These are phyloP conservation scores for Vanessa atalanta DNA, from an alignment of 1,140 invertebrate genomes.

Conservation along the genomic window DNA sequence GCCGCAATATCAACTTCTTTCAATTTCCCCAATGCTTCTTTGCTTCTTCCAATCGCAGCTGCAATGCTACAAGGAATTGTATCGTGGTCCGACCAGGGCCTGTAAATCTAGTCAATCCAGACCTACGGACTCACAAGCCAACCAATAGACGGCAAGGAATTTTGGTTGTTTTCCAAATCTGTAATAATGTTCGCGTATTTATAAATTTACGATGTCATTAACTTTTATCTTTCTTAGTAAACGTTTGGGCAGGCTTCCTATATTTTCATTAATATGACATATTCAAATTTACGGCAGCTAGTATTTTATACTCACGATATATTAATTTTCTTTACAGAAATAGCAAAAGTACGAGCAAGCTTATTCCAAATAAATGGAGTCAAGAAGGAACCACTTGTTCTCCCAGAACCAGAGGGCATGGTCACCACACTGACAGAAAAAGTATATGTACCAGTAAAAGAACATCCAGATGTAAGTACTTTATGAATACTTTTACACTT, in stretches of 20 bases:
- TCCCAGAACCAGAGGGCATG: slow-evolving; percentile 96
- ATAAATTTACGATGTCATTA: slow-evolving; percentile 57
- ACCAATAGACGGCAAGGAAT: slow-evolving; percentile 8
- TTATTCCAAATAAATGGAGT: slow-evolving; percentile 99
- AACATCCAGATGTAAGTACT: slow-evolving; percentile 98
- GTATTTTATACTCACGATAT: slow-evolving; percentile 49
- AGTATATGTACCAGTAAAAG: slow-evolving; percentile 99
- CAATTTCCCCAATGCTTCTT: no score
- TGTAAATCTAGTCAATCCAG: no score
- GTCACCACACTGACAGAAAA: slow-evolving; percentile 97
- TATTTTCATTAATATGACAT: slow-evolving; percentile 59
- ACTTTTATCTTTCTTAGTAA: slow-evolving; percentile 59
- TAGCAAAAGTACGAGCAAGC: slow-evolving; percentile 97
- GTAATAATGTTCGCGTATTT: slow-evolving; percentile 44
- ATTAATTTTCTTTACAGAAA: slow-evolving; percentile 91
- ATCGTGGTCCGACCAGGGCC: no score
- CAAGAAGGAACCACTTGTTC: slow-evolving; percentile 94
- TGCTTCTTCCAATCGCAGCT: no score
- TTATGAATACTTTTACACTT: background rate
- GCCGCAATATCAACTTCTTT: no score
- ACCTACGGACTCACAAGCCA: no score
- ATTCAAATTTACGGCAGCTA: slow-evolving; percentile 58
- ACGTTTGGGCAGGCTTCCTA: slow-evolving; percentile 54
- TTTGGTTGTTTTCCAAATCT: slow-evolving; percentile 38
- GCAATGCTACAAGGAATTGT: no score